Evolutionary conservation across 1,140 invertebrate genomes (phyloP), one percentile per base, ranked within the genome.

Genomic region (Agrypnia vestita): DNA sequence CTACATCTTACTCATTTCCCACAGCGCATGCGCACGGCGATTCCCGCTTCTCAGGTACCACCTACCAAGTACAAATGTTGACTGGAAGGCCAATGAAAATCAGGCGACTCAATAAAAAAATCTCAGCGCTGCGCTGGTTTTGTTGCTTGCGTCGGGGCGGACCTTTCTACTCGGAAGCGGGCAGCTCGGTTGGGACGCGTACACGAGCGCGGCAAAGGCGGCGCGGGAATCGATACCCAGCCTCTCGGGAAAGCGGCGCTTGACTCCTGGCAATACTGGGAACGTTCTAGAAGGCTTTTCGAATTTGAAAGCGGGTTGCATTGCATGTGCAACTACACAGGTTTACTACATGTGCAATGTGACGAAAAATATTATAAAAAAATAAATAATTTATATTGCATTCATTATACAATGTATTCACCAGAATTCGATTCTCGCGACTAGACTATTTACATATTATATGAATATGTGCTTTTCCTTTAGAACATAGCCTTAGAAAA

Each of bases 211-310:
- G 47, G 12, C 47, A 69, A 69, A 69, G 71, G 47, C 49, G 19
- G 55, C 77, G 51, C 77, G 77, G 80, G 74, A 82, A 82, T 79
- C 80, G 80, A 82, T 79, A 82, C 56, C 6, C 49, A 69, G 74
- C 80, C 78, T 76, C 77, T 69, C 55, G 80, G 72, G 76, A 61
- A 64, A 78, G 51, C 73, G 53, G 56, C 47, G 6, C 73, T 61
- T 76, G 17, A 44, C 61, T 64, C 17, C 59, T 51, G 59, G 59
- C 61, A 67, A 67, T 44, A 76, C 75, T 43, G 9, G 49, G 43
- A 47, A 17, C 9, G 59, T 12, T 61, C 21, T 19, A 13, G 19
- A 25, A 74, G 13, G 51, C 17, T 56, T 56, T 74, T 74, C 35
- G 10, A 55, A 74, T 74, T 74, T 43, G 25, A 74, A 47, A 49